Evolutionary conservation across 2,113 vertebrate species (phyloP).

Genomic region (Heptranchias perlo): DNA sequence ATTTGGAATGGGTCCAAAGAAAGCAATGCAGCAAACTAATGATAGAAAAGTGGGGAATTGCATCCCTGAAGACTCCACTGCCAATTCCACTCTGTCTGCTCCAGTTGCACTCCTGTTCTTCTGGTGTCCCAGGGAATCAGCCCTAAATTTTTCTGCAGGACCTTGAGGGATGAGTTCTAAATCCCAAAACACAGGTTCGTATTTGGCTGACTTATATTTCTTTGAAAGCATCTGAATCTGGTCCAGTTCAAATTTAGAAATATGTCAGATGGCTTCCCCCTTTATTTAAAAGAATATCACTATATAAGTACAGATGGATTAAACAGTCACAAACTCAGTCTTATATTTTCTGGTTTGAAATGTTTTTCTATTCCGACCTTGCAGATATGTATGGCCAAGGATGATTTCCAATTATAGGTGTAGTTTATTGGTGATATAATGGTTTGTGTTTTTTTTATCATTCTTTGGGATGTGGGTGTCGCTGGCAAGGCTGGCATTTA

Average conservation of each 20-base stretch:
- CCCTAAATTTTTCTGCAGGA: not conserved
- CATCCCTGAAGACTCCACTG: not conserved
- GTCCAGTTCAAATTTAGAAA: not conserved
- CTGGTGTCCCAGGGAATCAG: not conserved
- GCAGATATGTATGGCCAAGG: not conserved
- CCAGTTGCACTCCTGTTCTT: not conserved
- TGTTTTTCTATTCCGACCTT: not conserved
- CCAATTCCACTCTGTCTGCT: not conserved
- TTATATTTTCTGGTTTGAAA: not conserved
- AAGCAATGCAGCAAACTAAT: not conserved
- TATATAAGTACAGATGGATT: not conserved
- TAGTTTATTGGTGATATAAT: not conserved
- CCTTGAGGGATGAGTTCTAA: not conserved
- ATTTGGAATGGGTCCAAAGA: not conserved
- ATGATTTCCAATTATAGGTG: not conserved
- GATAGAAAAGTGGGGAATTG: not conserved
- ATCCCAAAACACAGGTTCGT: not conserved
- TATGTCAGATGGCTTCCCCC: not conserved
- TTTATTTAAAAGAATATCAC: not conserved
- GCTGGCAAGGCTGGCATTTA: not conserved
- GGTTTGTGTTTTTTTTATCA: too few relatives aligned
- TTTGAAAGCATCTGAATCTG: not conserved
- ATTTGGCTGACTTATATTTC: not conserved
- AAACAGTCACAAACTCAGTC: not conserved
- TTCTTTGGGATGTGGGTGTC: not conserved